A percentile compares a stretch with the other conserved stretches of the same genome.
Conservation (phyloP, 2,888 invertebrate species). For the Masnerella sp. region DNA sequence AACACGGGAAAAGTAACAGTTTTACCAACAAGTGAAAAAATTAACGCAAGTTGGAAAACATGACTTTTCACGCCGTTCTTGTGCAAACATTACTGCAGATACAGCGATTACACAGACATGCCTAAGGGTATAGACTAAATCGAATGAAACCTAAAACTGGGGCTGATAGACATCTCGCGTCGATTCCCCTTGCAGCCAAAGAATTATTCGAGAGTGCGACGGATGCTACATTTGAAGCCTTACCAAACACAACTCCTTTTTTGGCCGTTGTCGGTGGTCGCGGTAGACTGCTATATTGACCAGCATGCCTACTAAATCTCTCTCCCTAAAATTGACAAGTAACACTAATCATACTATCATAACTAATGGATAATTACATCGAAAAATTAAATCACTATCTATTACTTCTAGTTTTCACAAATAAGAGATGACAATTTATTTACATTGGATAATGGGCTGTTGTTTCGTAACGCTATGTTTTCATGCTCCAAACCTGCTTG, state of each 20-base stretch:
- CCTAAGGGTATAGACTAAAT: conserved; percentile 61
- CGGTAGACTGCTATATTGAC: conserved; percentile 89
- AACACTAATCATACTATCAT: too few relatives aligned
- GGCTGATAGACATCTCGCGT: conserved; percentile 90
- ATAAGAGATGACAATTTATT: too few relatives aligned
- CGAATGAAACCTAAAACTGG: conserved; percentile 89
- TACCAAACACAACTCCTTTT: conserved; percentile 88
- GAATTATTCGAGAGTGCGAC: conserved; percentile 71
- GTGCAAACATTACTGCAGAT: too few relatives aligned
- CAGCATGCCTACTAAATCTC: conserved; percentile 75
- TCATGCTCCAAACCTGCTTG: conserved; percentile 92
- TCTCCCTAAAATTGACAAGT: conserved; percentile 73
- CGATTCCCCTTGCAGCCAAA: conserved; percentile 79
- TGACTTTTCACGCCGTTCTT: too few relatives aligned
- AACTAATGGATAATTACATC: too few relatives aligned
- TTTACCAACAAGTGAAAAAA: too few relatives aligned
- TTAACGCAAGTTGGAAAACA: too few relatives aligned
- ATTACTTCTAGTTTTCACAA: neutral
- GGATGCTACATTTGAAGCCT: conserved; percentile 72
- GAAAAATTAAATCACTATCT: too few relatives aligned
- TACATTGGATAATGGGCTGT: conserved; percentile 74
- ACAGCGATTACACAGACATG: conserved; percentile 64
- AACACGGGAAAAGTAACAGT: too few relatives aligned
- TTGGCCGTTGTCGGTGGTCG: conserved; percentile 80
- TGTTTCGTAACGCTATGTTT: conserved; percentile 85